Conservation (phyloP, 2,888 invertebrate genomes). For the Ornithoptera priamus region DNA sequence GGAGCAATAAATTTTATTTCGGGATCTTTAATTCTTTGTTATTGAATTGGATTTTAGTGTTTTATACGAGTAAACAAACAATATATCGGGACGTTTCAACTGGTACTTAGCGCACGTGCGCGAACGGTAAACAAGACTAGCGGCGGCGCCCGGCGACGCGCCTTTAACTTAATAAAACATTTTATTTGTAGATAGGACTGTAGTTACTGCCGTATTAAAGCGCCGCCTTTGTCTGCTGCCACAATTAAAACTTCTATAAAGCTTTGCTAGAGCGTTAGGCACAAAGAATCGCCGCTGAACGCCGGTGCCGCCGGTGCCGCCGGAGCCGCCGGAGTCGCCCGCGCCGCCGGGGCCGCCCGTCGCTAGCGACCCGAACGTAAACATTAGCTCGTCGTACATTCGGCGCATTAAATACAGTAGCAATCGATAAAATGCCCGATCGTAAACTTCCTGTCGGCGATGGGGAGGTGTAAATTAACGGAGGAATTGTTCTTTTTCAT, state of each 20-base stretch:
- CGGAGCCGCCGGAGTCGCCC: slow-evolving; percentile 50
- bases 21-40: slow-evolving; percentile 81
- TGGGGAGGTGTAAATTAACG: slow-evolving; percentile 74
- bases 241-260: slow-evolving; percentile 76
- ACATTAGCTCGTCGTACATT: slow-evolving; percentile 50
- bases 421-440: slow-evolving; percentile 74
- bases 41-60: slow-evolving; percentile 81
- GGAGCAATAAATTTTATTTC: slow-evolving; percentile 80
- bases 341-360: slow-evolving; percentile 42
- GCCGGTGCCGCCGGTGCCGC: neutral
- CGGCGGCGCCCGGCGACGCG: slow-evolving; percentile 57
- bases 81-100: slow-evolving; percentile 71
- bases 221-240: slow-evolving; percentile 70
- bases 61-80: slow-evolving; percentile 80
- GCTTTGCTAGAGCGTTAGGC: slow-evolving; percentile 62
- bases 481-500: slow-evolving; percentile 73
- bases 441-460: slow-evolving; percentile 74
- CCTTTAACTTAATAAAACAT: slow-evolving; percentile 67
- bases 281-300: slow-evolving; percentile 73
- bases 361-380: slow-evolving; percentile 66
- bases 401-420: slow-evolving; percentile 57
- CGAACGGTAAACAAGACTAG: slow-evolving; percentile 61
- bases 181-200: slow-evolving; percentile 70
- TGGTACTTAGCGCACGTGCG: slow-evolving; percentile 75
- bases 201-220: slow-evolving; percentile 60